Conservation (phyloP, 30 jellyfish, hydroid and myxozoan species). For the Cassiopea andromeda region DNA sequence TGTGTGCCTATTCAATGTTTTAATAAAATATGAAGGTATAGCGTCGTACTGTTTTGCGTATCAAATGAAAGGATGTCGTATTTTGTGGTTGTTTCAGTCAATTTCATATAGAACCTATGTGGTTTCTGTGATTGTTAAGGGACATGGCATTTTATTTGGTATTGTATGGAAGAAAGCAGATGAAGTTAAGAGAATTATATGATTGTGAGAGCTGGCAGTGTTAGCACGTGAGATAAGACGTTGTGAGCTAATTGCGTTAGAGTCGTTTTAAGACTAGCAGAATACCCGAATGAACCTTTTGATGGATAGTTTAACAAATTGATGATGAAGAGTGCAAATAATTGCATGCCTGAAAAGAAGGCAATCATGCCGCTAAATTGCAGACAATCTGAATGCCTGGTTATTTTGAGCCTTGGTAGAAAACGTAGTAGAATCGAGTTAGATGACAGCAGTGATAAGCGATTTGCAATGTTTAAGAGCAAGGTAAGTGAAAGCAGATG, state of each 20-base stretch:
- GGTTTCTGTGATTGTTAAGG: background rate
- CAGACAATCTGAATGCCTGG: slow-evolving; percentile 30
- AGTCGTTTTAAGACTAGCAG: background rate
- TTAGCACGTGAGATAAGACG: background rate
- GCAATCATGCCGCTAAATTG: background rate
- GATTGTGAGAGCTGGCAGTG: background rate
- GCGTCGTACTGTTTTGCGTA: background rate
- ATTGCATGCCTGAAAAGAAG: background rate
- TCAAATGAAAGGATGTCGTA: background rate
- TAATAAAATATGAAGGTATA: background rate
- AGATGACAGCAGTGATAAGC: slow-evolving; percentile 13
- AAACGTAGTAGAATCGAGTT: slow-evolving; percentile 20
- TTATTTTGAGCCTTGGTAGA: slow-evolving; percentile 55
- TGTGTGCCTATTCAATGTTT: background rate
- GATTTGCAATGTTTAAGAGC: slow-evolving; percentile 29
- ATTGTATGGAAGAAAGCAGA: background rate
- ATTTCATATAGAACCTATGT: background rate
- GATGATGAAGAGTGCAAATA: background rate
- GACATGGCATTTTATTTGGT: background rate
- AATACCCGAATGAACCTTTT: background rate
- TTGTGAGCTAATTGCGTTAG: too few relatives aligned
- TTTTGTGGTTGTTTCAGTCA: background rate
- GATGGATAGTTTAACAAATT: background rate
- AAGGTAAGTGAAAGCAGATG: slow-evolving; percentile 9
- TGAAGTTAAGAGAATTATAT: background rate